Evolutionary conservation across 2,888 invertebrate genomes (phyloP).

Genomic region (Boloria selene): DNA sequence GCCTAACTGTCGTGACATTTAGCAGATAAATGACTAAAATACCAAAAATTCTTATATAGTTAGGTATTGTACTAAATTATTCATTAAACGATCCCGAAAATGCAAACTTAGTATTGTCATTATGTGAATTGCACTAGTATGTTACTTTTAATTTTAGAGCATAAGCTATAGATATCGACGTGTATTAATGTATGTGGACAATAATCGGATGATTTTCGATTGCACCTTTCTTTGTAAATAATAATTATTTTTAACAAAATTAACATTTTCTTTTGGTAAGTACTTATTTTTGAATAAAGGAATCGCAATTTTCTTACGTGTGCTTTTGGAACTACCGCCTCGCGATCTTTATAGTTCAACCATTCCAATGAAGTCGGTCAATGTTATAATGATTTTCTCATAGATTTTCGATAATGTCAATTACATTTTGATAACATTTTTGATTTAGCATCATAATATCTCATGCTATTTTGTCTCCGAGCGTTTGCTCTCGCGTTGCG

Average conservation of each 20-base stretch:
- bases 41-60: slow-evolving; percentile 63
- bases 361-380: slow-evolving; percentile 60
- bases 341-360: slow-evolving; percentile 56
- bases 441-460: slow-evolving; percentile 13
- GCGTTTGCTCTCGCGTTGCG: slow-evolving; percentile 2
- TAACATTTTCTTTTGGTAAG: slow-evolving; percentile 64
- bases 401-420: slow-evolving; percentile 39
- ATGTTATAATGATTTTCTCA: slow-evolving; percentile 18
- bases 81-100: slow-evolving; percentile 44
- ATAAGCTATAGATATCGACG: slow-evolving; percentile 31
- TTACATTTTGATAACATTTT: slow-evolving; percentile 35
- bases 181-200: slow-evolving; percentile 41
- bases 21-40: slow-evolving; percentile 64
- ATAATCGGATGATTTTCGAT: slow-evolving; percentile 45
- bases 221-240: slow-evolving; percentile 58
- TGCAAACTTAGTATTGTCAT: slow-evolving; percentile 51
- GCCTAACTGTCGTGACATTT: slow-evolving; percentile 67
- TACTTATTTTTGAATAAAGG: slow-evolving; percentile 62
- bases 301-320: slow-evolving; percentile 27
- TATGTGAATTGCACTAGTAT: slow-evolving; percentile 48
- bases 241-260: slow-evolving; percentile 56
- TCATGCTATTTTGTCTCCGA: background rate
- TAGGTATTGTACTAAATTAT: slow-evolving; percentile 62
- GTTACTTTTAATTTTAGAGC: slow-evolving; percentile 43
- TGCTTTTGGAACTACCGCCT: slow-evolving; percentile 62